These are phyloP conservation scores for Melanotaenia maccullochi DNA, from an alignment of 2,797 vertebrate genomes.

Conservation along the genomic window DNA sequence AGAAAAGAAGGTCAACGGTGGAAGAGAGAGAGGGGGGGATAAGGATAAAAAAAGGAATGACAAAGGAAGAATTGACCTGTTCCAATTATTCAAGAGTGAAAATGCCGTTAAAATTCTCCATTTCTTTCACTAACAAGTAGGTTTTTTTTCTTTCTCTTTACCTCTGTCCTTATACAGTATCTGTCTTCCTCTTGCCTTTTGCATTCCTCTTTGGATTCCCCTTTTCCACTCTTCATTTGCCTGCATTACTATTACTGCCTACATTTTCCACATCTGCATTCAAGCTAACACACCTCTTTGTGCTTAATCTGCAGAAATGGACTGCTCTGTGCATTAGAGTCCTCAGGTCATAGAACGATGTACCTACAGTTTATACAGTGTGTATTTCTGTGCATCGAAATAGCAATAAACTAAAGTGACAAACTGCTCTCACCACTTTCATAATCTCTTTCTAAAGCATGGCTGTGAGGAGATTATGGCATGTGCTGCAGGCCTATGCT, in stretches of 20 bases:
- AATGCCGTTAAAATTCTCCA: conserved; percentile 27
- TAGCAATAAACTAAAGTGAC: conserved; percentile 55
- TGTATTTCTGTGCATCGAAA: conserved; percentile 15
- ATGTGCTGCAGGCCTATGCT: conserved; percentile 39
- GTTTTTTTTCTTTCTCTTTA: conserved; percentile 5
- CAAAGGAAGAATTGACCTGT: conserved; percentile 30
- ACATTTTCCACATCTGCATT: conserved; percentile 56
- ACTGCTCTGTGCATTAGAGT: conserved; percentile 30
- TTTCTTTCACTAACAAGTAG: conserved; percentile 14
- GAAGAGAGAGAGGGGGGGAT: conserved; percentile 1
- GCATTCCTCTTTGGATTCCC: not conserved
- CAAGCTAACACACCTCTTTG: conserved; percentile 29
- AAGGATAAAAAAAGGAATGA: conserved; percentile 18
- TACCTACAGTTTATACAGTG: conserved; percentile 5
- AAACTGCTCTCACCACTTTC: conserved; percentile 48
- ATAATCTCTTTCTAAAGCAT: conserved; percentile 64
- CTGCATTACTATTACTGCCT: conserved; percentile 26
- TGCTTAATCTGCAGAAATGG: conserved; percentile 63
- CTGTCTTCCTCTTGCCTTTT: conserved; percentile 3
- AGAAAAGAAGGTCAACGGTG: conserved; percentile 56
- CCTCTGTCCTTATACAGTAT: not conserved
- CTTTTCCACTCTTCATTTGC: conserved; percentile 6
- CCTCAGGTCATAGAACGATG: conserved; percentile 27
- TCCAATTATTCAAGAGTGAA: conserved; percentile 36
- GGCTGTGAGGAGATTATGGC: conserved; percentile 55